Evolutionary conservation across 2,797 vertebrate genomes (phyloP).

Genomic region (Heliangelus exortis): DNA sequence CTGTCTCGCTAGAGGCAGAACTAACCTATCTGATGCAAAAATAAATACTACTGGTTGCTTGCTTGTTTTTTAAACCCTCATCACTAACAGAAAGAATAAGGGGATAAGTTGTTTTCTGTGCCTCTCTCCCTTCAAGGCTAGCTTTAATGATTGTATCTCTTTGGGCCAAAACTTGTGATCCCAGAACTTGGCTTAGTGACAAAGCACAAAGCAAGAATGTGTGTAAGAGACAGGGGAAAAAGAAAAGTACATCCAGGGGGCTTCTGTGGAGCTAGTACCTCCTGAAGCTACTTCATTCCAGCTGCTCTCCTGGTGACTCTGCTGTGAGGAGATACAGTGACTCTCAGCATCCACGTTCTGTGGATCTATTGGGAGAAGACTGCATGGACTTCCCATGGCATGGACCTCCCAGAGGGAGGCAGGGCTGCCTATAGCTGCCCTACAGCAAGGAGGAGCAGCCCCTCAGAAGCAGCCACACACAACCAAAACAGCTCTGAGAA

Average conservation of each 20-base stretch:
- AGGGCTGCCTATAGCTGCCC: not conserved
- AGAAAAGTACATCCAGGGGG: not conserved
- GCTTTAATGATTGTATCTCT: not conserved
- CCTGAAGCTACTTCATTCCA: not conserved
- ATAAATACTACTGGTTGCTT: no score
- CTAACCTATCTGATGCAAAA: not conserved
- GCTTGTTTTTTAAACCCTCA: not conserved
- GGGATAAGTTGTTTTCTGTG: not conserved
- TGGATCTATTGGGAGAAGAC: not conserved
- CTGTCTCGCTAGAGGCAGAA: not conserved
- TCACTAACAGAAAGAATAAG: not conserved
- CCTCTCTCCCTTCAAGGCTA: not conserved
- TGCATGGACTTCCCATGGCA: fast-evolving
- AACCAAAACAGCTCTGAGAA: fast-evolving
- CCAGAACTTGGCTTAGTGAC: not conserved
- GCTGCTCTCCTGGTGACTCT: not conserved
- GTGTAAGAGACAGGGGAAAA: not conserved
- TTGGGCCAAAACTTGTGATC: not conserved
- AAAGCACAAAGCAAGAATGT: not conserved
- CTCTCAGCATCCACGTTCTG: not conserved
- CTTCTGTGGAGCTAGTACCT: not conserved
- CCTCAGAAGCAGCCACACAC: not conserved
- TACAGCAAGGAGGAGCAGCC: not conserved
- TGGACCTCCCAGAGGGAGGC: not conserved
- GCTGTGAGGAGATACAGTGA: not conserved